Conservation (phyloP, 2,797 vertebrate genomes). For the Pelochelys cantorii region DNA sequence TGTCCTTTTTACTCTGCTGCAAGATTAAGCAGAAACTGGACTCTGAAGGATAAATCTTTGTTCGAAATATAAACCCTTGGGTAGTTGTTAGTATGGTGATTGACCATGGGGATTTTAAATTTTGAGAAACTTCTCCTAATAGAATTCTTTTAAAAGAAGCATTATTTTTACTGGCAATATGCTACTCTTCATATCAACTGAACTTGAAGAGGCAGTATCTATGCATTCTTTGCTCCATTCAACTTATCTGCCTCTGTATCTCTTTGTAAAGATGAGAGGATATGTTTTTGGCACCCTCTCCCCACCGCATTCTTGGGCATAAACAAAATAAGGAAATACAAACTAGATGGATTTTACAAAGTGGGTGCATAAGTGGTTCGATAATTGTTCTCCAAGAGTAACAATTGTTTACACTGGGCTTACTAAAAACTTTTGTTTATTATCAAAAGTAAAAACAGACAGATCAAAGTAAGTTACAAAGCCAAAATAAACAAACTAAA, state of each 20-base stretch:
- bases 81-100: background rate
- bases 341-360: no score
- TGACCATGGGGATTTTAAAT: background rate
- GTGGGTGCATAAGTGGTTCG: no score
- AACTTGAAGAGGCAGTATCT: background rate
- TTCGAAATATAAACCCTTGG: background rate
- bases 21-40: constrained; percentile 15
- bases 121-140: background rate
- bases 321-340: background rate
- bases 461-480: no score
- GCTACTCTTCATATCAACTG: background rate
- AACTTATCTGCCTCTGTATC: background rate
- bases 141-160: background rate
- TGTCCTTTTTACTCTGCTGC: constrained; percentile 4
- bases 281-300: background rate
- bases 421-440: no score
- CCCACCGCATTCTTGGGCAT: background rate
- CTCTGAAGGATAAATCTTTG: background rate
- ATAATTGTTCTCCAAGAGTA: no score
- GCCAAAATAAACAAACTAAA: no score
- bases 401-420: no score
- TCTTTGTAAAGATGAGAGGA: background rate
- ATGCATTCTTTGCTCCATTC: background rate
- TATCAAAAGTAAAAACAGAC: no score
- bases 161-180: background rate